Evolutionary conservation across 2,797 vertebrate species (phyloP).

Genomic region (Chloroceryle inda): DNA sequence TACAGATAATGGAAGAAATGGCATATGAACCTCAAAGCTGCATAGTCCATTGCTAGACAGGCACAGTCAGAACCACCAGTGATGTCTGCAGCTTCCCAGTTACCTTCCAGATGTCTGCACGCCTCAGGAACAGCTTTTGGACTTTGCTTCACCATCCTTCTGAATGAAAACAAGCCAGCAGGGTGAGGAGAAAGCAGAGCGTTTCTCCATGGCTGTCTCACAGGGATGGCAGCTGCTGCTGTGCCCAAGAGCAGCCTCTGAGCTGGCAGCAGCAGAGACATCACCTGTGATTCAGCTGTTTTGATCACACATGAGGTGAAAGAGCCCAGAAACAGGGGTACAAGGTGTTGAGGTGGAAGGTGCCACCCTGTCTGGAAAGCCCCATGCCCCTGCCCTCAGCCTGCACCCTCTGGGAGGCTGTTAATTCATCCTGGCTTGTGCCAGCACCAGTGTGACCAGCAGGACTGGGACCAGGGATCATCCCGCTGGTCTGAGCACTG

Average conservation of each 20-base stretch:
- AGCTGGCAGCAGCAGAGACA: background rate
- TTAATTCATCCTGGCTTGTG: background rate
- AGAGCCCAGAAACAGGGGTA: rapidly evolving
- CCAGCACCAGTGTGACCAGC: background rate
- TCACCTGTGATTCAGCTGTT: conserved; percentile 65
- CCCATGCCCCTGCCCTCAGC: background rate
- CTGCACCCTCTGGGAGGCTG: rapidly evolving
- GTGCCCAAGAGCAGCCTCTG: background rate
- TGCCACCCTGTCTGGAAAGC: background rate
- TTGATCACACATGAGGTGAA: rapidly evolving
- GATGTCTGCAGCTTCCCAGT: background rate
- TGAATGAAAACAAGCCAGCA: background rate
- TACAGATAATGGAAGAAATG: background rate
- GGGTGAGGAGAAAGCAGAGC: rapidly evolving
- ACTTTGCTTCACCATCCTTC: background rate
- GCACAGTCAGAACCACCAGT: background rate
- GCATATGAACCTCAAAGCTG: background rate
- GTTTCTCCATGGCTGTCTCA: rapidly evolving
- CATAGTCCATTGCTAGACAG: background rate
- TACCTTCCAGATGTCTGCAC: background rate
- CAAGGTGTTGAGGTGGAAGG: background rate
- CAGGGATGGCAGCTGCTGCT: background rate
- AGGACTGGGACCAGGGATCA: no score
- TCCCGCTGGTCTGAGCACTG: no score
- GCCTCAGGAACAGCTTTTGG: background rate